Base-by-base conservation (phyloP, 2,797 vertebrate genomes). In the Coregonus ussuriensis region DNA sequence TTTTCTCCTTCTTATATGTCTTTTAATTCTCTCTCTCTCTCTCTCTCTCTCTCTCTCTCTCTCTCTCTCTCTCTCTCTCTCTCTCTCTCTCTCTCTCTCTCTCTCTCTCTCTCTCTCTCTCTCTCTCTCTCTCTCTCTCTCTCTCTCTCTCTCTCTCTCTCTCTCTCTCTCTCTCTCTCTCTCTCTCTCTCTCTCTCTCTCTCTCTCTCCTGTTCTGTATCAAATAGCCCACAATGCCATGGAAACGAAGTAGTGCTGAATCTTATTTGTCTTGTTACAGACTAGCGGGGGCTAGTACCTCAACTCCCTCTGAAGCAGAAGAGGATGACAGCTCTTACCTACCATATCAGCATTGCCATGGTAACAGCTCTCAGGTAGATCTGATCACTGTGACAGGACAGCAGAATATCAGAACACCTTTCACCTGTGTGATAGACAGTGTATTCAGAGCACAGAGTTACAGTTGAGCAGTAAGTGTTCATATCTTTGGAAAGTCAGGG, bases 361-460 rank as follows among this genome's bases (percentile, higher is more conserved):
- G 74, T 68, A 82, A 84, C 81, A 69, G 68, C 68, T 18, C 41
- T 68, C 16, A 71, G 67, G 78, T 66, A 37, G 16, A 78, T 62
- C 75, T 11, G 31, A 66, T 51, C 59, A 31, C 82, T 82, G 56
- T 77, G 56, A 81, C 21, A 47, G 29, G 21, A 74, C 65, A 68
- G 62, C 72, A 25, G 70, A 76, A 75, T 67, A 67, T 37, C 68
- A 41, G 68, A 79, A 47, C 25, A 71, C 16, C 11, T 72, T 41
- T 75, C 15, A 65, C 21, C 51, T 74, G 33, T 62, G 5, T 21
- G 72, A 21, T 31, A 33, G 16, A 6, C 31, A 11, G 7, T 62
- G 56, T 41, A 41, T 77, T 74, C 37, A 31, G 62, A 66, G 71
- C 41, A 62, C 51, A 52, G 54, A 41, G 9, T 63, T 21, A 21